Conservation (phyloP, 2,797 vertebrate genomes). For the Gadopsis bispinosus region DNA sequence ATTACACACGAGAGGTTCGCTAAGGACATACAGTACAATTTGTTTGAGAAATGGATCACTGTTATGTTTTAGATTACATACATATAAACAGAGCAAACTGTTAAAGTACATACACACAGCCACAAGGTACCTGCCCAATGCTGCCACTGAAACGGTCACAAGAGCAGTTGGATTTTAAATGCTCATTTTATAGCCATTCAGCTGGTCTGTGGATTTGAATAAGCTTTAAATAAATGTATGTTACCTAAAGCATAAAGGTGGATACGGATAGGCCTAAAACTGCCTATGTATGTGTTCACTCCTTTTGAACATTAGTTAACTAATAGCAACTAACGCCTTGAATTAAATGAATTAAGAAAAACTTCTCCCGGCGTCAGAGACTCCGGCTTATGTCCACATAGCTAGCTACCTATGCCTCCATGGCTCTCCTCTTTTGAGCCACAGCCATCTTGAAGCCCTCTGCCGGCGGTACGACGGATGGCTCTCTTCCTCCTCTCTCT, state of each 20-base stretch:
- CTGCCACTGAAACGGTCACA: conserved; percentile 1
- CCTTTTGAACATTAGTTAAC: no score
- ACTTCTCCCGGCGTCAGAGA: no score
- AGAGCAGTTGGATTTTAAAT: conserved; percentile 10
- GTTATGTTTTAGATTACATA: conserved; percentile 13
- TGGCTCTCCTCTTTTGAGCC: not conserved
- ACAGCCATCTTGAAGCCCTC: not conserved
- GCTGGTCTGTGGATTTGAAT: not conserved
- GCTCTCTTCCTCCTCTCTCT: not conserved
- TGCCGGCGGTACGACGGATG: no score
- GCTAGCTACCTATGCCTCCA: not conserved
- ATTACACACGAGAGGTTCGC: conserved; percentile 33
- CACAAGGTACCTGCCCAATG: not conserved
- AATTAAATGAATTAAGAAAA: no score
- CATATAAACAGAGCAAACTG: not conserved
- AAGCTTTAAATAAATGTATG: not conserved
- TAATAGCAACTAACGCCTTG: no score
- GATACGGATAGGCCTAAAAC: not conserved
- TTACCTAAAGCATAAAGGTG: not conserved
- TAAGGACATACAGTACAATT: conserved; percentile 40
- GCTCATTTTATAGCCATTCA: not conserved
- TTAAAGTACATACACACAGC: not conserved
- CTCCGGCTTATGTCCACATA: not conserved
- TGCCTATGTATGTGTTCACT: not conserved
- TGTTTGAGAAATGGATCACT: conserved; percentile 16